These are phyloP conservation scores for Heliconius aoede DNA, from an alignment of 2,888 invertebrate genomes.

Conservation along the genomic window DNA sequence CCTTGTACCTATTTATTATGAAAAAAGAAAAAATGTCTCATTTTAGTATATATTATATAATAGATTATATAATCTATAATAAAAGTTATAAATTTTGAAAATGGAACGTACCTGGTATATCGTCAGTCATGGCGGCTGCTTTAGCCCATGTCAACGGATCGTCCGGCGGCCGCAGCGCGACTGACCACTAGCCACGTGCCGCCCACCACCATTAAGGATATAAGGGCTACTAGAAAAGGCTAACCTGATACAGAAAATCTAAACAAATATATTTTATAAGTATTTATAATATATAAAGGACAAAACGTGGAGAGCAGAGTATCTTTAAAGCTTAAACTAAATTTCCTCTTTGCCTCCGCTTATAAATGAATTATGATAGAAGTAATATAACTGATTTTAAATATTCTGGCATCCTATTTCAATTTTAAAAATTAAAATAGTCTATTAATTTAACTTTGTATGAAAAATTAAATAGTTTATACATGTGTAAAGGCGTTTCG, in stretches of 20 bases:
- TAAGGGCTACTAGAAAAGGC: conserved; percentile 54
- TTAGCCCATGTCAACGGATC: conserved; percentile 62
- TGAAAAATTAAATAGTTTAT: no score
- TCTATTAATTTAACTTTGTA: no score
- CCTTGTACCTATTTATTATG: not conserved
- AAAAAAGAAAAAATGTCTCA: not conserved
- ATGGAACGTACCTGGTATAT: conserved; percentile 73
- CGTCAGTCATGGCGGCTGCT: conserved; percentile 67
- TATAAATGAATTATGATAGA: not conserved
- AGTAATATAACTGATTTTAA: not conserved
- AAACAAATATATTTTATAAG: not conserved
- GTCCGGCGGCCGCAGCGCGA: conserved; percentile 69
- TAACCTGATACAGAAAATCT: not conserved
- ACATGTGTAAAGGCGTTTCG: no score
- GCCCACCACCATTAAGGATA: conserved; percentile 56
- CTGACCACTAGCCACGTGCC: conserved; percentile 74
- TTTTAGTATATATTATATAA: not conserved
- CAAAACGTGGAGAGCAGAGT: not conserved
- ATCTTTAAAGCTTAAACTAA: not conserved
- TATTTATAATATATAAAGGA: not conserved
- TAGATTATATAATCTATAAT: not conserved
- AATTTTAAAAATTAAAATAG: no score
- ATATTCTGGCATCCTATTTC: no score
- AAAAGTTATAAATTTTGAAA: conserved; percentile 37
- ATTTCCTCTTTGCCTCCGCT: not conserved